Evolutionary conservation across 2,797 vertebrate species (phyloP), one percentile per base, ranked within the genome.

Genomic region (Sciurus carolinensis): DNA sequence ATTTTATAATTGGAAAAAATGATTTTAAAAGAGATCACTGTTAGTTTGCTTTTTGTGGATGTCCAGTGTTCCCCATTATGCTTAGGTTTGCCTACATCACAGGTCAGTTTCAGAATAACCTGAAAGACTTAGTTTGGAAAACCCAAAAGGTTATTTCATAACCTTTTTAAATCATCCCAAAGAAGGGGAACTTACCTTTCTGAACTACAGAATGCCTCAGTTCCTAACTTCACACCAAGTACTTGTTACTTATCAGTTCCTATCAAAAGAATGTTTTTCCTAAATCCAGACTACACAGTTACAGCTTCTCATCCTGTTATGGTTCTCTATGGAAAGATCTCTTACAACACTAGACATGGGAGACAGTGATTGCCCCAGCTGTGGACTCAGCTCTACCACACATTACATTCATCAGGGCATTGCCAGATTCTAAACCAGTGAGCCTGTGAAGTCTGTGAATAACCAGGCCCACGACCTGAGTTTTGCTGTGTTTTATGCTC

Each of bases 111-210:
- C 76, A 91, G 85, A 80, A 71, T 33, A 96, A 87, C 28, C 30
- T 95, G 52, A 92, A 95, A 87, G 71, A 6, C 54, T 92, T 80
- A 83, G 94, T 57, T 57, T 57, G 92, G 87, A 89, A 96, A 97
- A 92, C 36, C 91, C 90, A 95, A 52, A 36, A 36, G 36, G 36
- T 85, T 30, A 89, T 47, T 95, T 95, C 18, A 87, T 90, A 72
- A 82, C 77, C 77, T 92, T 85, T 92, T 90, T 75, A 82, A 39
- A 86, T 90, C 73, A 82, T 52, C 88, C 50, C 62, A 66, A 75
- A 88, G 83, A 88, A 36, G 39, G 28, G 57, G 80, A 87, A 94
- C 30, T 95, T 77, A 72, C 64, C 64, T 90, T 97, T 91, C 83
- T 91, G 83, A 89, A 96, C 39, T n/a, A 77, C 36, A 83, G 39